Base-by-base conservation (phyloP, 2,888 invertebrate genomes). In the Meteorus cinctellus region DNA sequence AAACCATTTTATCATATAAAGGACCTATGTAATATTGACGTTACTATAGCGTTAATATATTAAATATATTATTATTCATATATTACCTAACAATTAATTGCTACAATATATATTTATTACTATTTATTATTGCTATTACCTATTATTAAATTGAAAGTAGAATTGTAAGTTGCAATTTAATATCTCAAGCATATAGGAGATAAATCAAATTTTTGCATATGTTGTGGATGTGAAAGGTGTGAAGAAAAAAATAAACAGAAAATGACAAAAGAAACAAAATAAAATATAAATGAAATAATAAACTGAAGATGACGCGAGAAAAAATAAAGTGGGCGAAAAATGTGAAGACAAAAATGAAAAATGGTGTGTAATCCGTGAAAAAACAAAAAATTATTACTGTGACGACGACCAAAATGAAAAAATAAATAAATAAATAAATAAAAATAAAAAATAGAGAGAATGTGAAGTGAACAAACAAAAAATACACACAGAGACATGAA, bases 121-220 rank as follows among this genome's bases (percentile, higher is more conserved):
- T 59, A 76, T 76, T 78, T 77, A 82, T 80, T 67, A 77, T 75
- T 77, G 63, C 74, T 74, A 80, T 80, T 79, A 76, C 80, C 78
- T 80, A 85, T 83, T 80, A 84, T 84, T 81, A 77, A 82, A 73
- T 73, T 73, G 74, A 55, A 65, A 63, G 55, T 55, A 55, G 55
- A 55, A 55, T 55, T 55, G 82, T 81, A 75, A 79, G 59, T 78
- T 77, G 77, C 79, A 83, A 77, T 79, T 83, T 84, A 83, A 74
- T 66, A 36, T 75, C 76, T 84, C 55, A 19, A 55, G 24, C 55
- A 55, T 82, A 85, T 83, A 81, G 81, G 75, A 79, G 82, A 82
- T 81, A 78, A 82, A 87, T 88, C 86, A 88, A 87, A 87, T 55
- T 55, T 84, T 85, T 85, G 85, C 84, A 82, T 74, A 60, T 83